Evolutionary conservation across 2,797 vertebrate species (phyloP), one percentile per base, ranked within the genome.

Genomic region (Paratrypauchen microcephalus): DNA sequence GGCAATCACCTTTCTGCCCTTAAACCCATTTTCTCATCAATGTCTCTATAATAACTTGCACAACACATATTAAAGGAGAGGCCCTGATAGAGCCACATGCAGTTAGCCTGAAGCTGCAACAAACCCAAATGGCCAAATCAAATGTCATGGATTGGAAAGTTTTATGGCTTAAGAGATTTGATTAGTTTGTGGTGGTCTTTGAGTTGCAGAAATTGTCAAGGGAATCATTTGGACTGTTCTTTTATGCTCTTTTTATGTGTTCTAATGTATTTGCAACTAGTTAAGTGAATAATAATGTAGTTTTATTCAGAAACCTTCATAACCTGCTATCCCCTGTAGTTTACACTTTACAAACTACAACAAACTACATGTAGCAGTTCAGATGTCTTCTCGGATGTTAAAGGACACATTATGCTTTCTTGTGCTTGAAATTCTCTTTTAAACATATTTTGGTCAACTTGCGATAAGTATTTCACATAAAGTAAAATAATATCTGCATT

Each of bases 1-100:
- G 39, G 36, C 39, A 63, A 45, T 63, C 39, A 63, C 36, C 61
- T 9, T 21, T 24, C n/a, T 63, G 61, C 61, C 21, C 61, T 63
- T 24, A 63, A 63, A 63, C 61, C 36, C 39, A 24, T 63, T 63
- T 63, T 63, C 61, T 63, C 61, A 63, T 63, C 39, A 47, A 32
- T 60, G 39, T 63, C 61, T 63, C 11, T 16, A 23, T 63, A 63
- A 63, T 47, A 47, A 63, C 36, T 63, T 62, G 60, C 60, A 41
- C 32, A 21, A 6, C 32, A 41, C 36, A 62, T 62, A 62, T 62
- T 60, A 41, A 45, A 62, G 59, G 32, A 5, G 32, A 61, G 12
- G 15, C 59, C n/a, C 23, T 24, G 55, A 56, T 56, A 24, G 24
- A 28, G 24, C 24, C 24, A 13, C 55, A 57, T 18, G n/a, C 15